phyloP scores from a whole-genome alignment of 2,113 vertebrate species.

The Notarius lentiginosus region DNA sequence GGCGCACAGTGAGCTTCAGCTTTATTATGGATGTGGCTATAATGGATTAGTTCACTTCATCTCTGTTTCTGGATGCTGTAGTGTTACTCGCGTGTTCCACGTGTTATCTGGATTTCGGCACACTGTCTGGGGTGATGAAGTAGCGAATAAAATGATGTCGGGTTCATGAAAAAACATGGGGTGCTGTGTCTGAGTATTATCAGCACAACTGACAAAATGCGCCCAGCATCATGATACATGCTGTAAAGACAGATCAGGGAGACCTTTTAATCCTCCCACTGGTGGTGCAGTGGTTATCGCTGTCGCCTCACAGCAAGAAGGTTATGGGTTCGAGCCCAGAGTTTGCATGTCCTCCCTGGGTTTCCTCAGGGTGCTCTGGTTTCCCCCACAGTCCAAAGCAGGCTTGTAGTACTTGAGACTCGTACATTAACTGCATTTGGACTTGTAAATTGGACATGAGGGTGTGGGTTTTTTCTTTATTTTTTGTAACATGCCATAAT shows the following conservation, averaged over 20 bases:
- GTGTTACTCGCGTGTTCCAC: background rate
- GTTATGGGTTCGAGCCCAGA: too few species aligned
- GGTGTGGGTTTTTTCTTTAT: too few species aligned
- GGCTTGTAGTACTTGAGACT: too few species aligned
- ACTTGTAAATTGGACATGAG: too few species aligned
- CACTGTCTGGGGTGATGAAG: too few species aligned
- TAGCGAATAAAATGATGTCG: background rate
- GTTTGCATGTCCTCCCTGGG: too few species aligned
- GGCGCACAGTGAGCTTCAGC: background rate
- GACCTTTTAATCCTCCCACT: background rate
- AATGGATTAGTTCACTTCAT: background rate
- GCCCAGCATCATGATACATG: background rate
- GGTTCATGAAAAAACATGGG: background rate
- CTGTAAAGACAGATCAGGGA: background rate
- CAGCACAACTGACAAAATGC: background rate
- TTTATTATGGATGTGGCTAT: background rate
- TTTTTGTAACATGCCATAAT: too few species aligned
- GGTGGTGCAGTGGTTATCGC: background rate
- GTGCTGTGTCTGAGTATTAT: background rate
- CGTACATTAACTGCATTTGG: too few species aligned
- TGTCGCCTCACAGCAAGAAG: too few species aligned
- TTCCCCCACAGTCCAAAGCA: too few species aligned
- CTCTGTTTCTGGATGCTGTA: background rate
- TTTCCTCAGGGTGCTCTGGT: too few species aligned
- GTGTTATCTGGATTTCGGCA: background rate